Conservation (phyloP, 2,888 invertebrate species). For the Lapara coniferarum region DNA sequence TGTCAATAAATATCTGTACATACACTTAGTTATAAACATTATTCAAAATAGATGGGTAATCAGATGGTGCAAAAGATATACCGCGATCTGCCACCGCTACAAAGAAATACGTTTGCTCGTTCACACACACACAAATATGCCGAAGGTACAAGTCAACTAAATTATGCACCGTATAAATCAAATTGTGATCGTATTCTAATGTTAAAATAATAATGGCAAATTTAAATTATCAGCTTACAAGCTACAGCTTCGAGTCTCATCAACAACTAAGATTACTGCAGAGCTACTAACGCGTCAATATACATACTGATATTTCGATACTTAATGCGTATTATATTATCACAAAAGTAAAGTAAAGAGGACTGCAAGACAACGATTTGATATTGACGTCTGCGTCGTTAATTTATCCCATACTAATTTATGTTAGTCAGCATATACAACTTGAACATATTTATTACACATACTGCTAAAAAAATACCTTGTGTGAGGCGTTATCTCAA, state of each 20-base stretch:
- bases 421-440: constrained; percentile 9
- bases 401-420: constrained; percentile 9
- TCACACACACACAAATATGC: constrained; percentile 1
- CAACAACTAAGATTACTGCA: constrained; percentile 15
- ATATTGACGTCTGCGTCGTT: constrained; percentile 3
- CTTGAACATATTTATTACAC: constrained; percentile 6
- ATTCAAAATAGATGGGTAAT: constrained; percentile 46
- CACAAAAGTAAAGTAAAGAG: constrained; percentile 17
- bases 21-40: constrained; percentile 47
- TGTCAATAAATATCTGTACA: constrained; percentile 77
- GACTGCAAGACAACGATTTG: constrained; percentile 7
- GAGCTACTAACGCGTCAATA: constrained; percentile 13
- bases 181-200: constrained; percentile 17
- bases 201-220: constrained; percentile 38
- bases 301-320: constrained; percentile 18
- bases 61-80: constrained; percentile 41
- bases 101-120: constrained; percentile 31
- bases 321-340: constrained; percentile 14
- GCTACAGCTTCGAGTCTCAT: constrained; percentile 23
- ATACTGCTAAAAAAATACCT: constrained; percentile 17
- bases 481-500: not conserved
- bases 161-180: constrained; percentile 7
- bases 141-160: constrained; percentile 17
- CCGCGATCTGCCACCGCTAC: constrained; percentile 37
- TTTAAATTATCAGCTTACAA: constrained; percentile 33